Evolutionary conservation across 2,797 vertebrate genomes (phyloP).

Genomic region (Knipowitschia caucasica): DNA sequence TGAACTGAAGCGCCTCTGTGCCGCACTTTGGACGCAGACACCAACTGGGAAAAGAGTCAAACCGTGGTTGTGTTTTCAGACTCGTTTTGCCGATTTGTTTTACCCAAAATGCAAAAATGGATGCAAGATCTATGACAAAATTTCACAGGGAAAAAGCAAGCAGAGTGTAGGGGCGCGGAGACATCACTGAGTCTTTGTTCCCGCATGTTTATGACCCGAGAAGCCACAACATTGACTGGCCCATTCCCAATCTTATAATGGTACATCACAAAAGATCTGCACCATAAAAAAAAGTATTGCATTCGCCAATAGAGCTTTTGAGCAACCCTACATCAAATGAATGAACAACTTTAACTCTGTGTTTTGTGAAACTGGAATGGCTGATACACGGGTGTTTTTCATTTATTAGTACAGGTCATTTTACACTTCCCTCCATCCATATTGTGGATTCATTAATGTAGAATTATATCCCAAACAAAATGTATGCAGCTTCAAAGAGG

Average conservation of each 20-base stretch:
- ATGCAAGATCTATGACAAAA: conserved; percentile 46
- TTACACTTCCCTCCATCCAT: conserved; percentile 68
- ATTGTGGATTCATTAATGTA: conserved; percentile 67
- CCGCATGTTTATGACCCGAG: conserved; percentile 34
- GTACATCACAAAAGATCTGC: conserved; percentile 21
- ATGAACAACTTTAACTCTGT: conserved; percentile 60
- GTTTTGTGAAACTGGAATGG: conserved; percentile 56
- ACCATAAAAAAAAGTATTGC: neutral
- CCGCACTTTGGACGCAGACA: conserved; percentile 44
- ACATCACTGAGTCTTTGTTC: conserved; percentile 48
- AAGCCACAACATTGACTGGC: conserved; percentile 30
- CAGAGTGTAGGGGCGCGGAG: conserved; percentile 13
- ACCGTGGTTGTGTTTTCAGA: conserved; percentile 58
- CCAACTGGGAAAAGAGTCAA: conserved; percentile 51
- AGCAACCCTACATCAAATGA: conserved; percentile 9
- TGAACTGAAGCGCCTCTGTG: conserved; percentile 72
- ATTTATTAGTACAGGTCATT: conserved; percentile 49
- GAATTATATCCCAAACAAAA: conserved; percentile 75
- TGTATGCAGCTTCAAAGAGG: conserved; percentile 65
- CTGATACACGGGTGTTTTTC: conserved; percentile 47
- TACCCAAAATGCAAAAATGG: conserved; percentile 53
- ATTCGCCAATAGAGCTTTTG: neutral
- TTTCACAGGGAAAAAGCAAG: conserved; percentile 46
- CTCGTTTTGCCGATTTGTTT: conserved; percentile 64
- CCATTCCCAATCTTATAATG: conserved; percentile 23